Base-by-base conservation (phyloP, 2,888 invertebrate genomes). In the Byasa hedistus region DNA sequence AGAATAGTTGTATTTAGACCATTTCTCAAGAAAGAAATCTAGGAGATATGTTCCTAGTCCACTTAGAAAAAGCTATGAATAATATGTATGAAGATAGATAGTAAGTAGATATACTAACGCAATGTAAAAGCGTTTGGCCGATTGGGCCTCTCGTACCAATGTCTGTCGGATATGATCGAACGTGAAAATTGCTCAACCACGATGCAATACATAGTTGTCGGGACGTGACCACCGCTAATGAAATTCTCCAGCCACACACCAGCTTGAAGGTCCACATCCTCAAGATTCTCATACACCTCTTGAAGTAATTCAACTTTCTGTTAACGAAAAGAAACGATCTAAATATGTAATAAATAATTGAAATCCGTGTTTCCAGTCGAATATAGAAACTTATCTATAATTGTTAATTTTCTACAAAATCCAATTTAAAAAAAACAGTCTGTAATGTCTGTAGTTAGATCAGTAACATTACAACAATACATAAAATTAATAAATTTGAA, bases 211-310 rank as follows among this genome's bases (percentile, higher is more conserved):
- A 97, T 96, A 22, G 96, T 96, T 0, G 96, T 96, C 19, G 98
- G 97, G 27, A 97, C 92, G 92, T 96, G 94, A 62, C 96, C 96
- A 54, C 96, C 97, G 2, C 95, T 94, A 60, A 96, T 87, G 0
- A 95, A 94, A 67, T 94, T 92, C 80, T 98, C 98, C 0, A 96
- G 94, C 68, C 97, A 96, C 44, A 96, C 96, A 23, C 96, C 97
- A 36, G 96, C 95, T 94, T 97, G 96, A 39, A 97, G 88, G 85
- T 98, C 98, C 63, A 98, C 95, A 82, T 98, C 97, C 70, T 94
- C 93, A 2, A 96, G 95, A 81, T 95, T 93, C 1, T 73, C 65
- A 67, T 85, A 85, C 1, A 75, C 52, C 5, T 73, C 70, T 65
- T 73, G 71, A 10, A 85, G 65, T 0, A 73, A 51, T 24, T 74